phyloP scores from a whole-genome alignment of 2,113 vertebrate genomes.

The Grammomys surdaster region DNA sequence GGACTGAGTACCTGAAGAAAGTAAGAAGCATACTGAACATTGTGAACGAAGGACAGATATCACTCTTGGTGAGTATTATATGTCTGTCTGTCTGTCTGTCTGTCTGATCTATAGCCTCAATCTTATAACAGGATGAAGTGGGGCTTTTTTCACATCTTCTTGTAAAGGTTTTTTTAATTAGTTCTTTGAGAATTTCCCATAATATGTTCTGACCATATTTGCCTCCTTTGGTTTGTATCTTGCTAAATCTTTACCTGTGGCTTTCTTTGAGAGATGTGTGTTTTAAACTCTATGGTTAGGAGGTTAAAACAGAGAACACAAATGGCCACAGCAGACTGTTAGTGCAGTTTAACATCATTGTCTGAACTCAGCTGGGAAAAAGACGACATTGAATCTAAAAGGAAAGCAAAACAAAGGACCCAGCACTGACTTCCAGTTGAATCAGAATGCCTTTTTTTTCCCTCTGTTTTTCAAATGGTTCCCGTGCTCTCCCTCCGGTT shows the following conservation, averaged over 20 bases:
- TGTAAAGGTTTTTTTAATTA: background rate
- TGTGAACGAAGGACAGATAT: slow-evolving; percentile 97
- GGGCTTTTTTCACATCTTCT: background rate
- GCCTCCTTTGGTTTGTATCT: background rate
- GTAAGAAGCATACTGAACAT: slow-evolving; percentile 97
- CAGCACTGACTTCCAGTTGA: background rate
- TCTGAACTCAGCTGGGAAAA: background rate
- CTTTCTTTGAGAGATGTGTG: slow-evolving; percentile 8
- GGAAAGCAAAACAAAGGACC: slow-evolving; percentile 10
- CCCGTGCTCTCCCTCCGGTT: slow-evolving; percentile 38
- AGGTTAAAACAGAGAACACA: slow-evolving; percentile 31
- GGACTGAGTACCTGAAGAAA: slow-evolving; percentile 93
- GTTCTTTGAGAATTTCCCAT: background rate
- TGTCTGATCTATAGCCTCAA: background rate
- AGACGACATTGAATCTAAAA: slow-evolving; percentile 42
- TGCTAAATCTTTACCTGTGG: background rate
- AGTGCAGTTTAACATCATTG: slow-evolving; percentile 38
- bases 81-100: background rate
- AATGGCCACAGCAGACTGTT: background rate
- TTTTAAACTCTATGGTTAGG: slow-evolving; percentile 50
- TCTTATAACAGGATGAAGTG: background rate
- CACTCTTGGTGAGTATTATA: slow-evolving; percentile 92
- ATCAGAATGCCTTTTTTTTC: slow-evolving; percentile 44
- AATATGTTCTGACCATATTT: background rate
- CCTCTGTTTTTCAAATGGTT: slow-evolving; percentile 65